Percentiles rank a stretch among this genome's conserved stretches.
Conservation (phyloP, 1,140 invertebrate genomes). For the Drosophila pectinifera region DNA sequence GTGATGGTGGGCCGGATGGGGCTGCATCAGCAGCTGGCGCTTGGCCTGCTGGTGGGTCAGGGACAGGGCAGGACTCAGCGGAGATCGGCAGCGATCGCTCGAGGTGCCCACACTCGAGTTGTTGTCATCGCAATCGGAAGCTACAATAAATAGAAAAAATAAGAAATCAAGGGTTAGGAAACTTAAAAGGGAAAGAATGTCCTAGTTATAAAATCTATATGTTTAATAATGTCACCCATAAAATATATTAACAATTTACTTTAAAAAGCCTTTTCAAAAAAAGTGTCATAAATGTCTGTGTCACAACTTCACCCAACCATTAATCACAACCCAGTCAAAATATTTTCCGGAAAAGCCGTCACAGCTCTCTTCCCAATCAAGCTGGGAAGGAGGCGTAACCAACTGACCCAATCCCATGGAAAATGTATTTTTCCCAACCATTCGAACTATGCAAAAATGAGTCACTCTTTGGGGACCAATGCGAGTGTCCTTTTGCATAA, state of each 20-base stretch:
- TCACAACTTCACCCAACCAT: background rate
- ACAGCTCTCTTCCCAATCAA: conserved; percentile 8
- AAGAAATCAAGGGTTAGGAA: background rate
- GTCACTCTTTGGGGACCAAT: conserved; percentile 22
- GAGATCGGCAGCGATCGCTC: conserved; percentile 79
- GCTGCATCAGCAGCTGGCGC: conserved; percentile 64
- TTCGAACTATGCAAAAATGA: conserved; percentile 44
- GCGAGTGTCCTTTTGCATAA: conserved; percentile 70
- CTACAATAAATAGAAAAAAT: conserved; percentile 37
- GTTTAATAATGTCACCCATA: too few relatives aligned
- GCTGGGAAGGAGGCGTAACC: conserved; percentile 11
- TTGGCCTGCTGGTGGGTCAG: conserved; percentile 71
- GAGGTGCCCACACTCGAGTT: conserved; percentile 80
- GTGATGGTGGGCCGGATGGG: conserved; percentile 65
- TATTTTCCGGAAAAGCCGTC: background rate
- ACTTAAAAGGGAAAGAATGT: background rate
- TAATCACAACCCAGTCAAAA: conserved; percentile 3
- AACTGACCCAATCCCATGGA: conserved; percentile 23
- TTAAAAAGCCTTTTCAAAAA: background rate
- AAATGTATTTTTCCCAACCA: conserved; percentile 10
- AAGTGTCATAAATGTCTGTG: background rate
- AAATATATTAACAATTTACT: too few relatives aligned
- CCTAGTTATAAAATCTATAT: too few relatives aligned
- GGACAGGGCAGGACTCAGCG: conserved; percentile 63
- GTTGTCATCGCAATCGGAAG: conserved; percentile 82